Evolutionary conservation across 2,888 invertebrate genomes (phyloP).

Genomic region (Tiliacea citrago): DNA sequence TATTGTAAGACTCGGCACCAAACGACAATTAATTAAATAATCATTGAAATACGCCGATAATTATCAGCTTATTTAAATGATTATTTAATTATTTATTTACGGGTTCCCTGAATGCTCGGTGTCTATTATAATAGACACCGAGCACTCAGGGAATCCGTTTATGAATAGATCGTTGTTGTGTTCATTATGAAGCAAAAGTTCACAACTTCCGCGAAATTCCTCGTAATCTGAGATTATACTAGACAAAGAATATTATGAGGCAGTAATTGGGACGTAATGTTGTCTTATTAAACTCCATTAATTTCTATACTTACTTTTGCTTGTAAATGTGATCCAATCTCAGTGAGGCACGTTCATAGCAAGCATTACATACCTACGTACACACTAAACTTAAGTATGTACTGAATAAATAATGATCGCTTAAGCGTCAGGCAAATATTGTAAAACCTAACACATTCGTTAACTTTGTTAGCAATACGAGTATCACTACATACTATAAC

Average conservation of each 20-base stretch:
- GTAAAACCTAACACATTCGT: conserved; percentile 19
- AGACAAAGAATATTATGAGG: conserved; percentile 48
- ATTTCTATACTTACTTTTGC: neutral
- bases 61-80: too few species aligned
- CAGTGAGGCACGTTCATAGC: neutral
- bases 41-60: conserved; percentile 51
- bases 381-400: neutral
- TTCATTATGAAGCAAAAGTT: conserved; percentile 32
- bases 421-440: too few species aligned
- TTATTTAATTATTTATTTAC: too few species aligned
- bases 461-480: conserved; percentile 6
- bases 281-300: conserved; percentile 2
- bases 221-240: conserved; percentile 41
- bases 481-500: conserved; percentile 2
- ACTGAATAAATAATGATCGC: conserved; percentile 41
- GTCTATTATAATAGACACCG: neutral
- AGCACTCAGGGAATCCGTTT: conserved; percentile 37
- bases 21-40: conserved; percentile 45
- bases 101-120: too few species aligned
- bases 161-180: conserved; percentile 55
- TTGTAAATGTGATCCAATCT: neutral
- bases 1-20: neutral
- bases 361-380: neutral
- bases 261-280: conserved; percentile 17
- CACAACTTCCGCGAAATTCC: neutral